Conservation (phyloP, 2,888 invertebrate species). For the Tanypteryx hageni region DNA sequence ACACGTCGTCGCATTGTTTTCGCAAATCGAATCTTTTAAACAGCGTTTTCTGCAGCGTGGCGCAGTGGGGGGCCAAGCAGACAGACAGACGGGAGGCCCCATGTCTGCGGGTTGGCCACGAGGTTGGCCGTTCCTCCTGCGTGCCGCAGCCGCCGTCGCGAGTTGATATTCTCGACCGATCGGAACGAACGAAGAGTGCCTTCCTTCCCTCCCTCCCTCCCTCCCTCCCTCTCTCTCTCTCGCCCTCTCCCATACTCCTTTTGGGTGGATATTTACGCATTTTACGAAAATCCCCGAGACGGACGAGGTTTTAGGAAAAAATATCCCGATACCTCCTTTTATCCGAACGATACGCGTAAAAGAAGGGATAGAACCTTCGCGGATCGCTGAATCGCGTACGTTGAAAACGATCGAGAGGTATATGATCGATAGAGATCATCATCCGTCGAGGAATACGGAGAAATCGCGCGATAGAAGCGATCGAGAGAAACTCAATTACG, state of each 20-base stretch:
- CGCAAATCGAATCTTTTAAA: constrained; percentile 26
- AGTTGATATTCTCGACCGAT: constrained; percentile 20
- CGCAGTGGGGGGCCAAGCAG: constrained; percentile 54
- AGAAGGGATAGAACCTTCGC: too few species aligned
- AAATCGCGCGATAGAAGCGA: neutral
- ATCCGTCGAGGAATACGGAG: too few species aligned
- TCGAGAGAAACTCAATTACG: neutral
- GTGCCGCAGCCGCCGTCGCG: neutral
- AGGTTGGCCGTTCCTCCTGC: constrained; percentile 26
- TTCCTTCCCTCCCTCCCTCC: neutral
- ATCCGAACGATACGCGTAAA: too few species aligned
- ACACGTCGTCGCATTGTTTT: neutral
- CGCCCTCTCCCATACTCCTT: neutral
- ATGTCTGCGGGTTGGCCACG: constrained; percentile 50
- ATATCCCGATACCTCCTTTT: too few species aligned
- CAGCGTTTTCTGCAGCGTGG: constrained; percentile 45
- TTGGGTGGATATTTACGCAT: neutral
- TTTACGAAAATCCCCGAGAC: neutral
- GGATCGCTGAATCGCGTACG: too few species aligned
- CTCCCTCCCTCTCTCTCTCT: neutral
- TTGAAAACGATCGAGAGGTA: too few species aligned
- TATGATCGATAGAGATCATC: too few species aligned
- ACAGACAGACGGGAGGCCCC: constrained; percentile 45
- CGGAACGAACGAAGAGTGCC: neutral
- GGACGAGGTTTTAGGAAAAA: neutral